Evolutionary conservation across 2,797 vertebrate species (phyloP).

Genomic region (Austrolebias charrua): DNA sequence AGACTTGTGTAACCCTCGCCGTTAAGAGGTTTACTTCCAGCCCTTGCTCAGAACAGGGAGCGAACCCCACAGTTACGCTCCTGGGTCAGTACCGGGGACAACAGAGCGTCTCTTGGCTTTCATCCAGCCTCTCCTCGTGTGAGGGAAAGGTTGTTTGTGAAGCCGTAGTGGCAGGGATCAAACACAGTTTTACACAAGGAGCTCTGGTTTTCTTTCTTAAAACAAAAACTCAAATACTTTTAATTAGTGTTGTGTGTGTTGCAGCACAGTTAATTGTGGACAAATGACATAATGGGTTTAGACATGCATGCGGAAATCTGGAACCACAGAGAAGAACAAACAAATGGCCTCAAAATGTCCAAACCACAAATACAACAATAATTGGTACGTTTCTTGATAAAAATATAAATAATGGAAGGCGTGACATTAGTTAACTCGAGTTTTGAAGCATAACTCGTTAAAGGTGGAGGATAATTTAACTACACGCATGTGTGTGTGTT

Average conservation of each 20-base stretch:
- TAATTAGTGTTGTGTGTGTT: slow-evolving; percentile 8
- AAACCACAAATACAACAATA: slow-evolving; percentile 1
- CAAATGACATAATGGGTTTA: slow-evolving; percentile 29
- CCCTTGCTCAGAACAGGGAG: slow-evolving; percentile 35
- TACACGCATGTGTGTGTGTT: no score
- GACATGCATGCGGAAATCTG: slow-evolving; percentile 19
- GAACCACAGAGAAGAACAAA: not conserved
- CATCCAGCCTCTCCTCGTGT: slow-evolving; percentile 53
- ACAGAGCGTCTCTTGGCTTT: slow-evolving; percentile 56
- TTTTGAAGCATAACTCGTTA: not conserved
- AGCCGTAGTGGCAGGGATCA: slow-evolving; percentile 15
- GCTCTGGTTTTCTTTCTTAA: slow-evolving; percentile 10
- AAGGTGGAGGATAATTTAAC: no score
- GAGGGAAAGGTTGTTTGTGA: slow-evolving; percentile 60
- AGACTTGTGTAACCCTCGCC: slow-evolving; percentile 50
- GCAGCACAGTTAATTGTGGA: slow-evolving; percentile 10
- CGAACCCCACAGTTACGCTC: slow-evolving; percentile 32
- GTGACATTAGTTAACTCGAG: not conserved
- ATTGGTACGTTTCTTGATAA: not conserved
- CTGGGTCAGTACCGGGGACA: slow-evolving; percentile 35
- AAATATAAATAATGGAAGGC: not conserved
- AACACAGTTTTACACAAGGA: slow-evolving; percentile 18
- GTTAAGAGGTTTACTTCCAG: slow-evolving; percentile 70
- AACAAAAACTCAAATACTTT: slow-evolving; percentile 18
- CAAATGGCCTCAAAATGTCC: slow-evolving; percentile 17